Conservation (phyloP, 2,797 vertebrate species). For the Scolopax rusticola region DNA sequence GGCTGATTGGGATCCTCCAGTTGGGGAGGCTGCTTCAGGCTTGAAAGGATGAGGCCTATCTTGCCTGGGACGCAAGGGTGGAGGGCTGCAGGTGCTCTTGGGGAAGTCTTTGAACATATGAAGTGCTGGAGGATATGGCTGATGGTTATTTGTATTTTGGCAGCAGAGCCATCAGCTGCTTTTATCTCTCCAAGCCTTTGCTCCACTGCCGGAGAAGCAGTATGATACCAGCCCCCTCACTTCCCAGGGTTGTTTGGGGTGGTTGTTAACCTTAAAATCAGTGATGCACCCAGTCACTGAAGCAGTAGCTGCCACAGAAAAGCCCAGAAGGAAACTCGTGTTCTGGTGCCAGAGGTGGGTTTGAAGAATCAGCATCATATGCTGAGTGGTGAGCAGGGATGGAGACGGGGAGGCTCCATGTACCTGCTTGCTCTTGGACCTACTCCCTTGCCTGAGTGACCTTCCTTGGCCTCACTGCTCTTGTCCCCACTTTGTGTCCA, state of each 20-base stretch:
- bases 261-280: neutral
- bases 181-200: neutral
- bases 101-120: neutral
- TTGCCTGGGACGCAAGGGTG: neutral
- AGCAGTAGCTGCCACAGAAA: neutral
- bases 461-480: neutral
- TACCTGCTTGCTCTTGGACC: fast-evolving
- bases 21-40: neutral
- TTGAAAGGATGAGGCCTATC: neutral
- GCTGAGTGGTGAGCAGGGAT: neutral
- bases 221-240: neutral
- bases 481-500: neutral
- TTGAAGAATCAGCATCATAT: neutral
- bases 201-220: neutral
- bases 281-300: neutral
- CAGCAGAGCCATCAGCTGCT: neutral
- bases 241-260: constrained; percentile 8
- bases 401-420: neutral
- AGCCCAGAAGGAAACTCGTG: neutral
- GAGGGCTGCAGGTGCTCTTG: neutral
- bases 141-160: neutral
- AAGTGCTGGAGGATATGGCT: neutral
- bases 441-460: neutral
- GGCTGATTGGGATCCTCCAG: neutral
- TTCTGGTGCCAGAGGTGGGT: neutral